Evolutionary conservation across 2,888 invertebrate species (phyloP), one percentile per base, ranked within the genome.

Genomic region (Drosophila formosana): DNA sequence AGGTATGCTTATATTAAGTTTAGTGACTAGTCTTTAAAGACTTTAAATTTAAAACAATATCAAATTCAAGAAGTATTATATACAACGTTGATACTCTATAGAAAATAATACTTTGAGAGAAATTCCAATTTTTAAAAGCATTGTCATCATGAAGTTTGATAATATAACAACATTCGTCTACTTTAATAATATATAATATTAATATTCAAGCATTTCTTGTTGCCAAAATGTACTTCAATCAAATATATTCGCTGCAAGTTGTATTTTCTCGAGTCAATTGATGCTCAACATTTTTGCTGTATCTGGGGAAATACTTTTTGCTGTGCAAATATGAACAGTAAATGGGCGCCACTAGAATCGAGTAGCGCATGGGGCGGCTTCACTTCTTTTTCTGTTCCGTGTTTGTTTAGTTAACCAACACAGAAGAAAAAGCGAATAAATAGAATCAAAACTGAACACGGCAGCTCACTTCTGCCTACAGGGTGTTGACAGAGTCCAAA

Each of bases 301-400:
- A 37, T 11, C 37, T 37, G 37, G 37, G 9, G n/a, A 53, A 53
- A 53, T 37, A 37, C 53, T 39, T 55, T 55, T 41, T 41, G 11
- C 39, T 32, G 47, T 49, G 30, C 11, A 55, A 63, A 55, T 63
- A 49, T 63, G 39, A 30, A 49, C 63, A 47, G 41, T 30, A 47
- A 39, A 41, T 41, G 62, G 55, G 47, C 62, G 53, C 34, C 52
- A 39, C 30, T 34, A 26, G 9, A 46, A 11, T 7, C n/a, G 37
- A 23, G 26, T 9, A n/a, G 3, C n/a, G 8, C 18, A 34, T 18
- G 37, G 13, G 11, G 1, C 9, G 6, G 5, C 39, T 18, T 18
- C 18, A 18, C 18, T 18, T 18, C 18, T 18, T 18, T 18, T 18
- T 13, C 9, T 25, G 3, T n/a, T 4, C 8, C n/a, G 13, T 57